phyloP scores from a whole-genome alignment of 2,888 invertebrate species.

The Trimorus sp. region DNA sequence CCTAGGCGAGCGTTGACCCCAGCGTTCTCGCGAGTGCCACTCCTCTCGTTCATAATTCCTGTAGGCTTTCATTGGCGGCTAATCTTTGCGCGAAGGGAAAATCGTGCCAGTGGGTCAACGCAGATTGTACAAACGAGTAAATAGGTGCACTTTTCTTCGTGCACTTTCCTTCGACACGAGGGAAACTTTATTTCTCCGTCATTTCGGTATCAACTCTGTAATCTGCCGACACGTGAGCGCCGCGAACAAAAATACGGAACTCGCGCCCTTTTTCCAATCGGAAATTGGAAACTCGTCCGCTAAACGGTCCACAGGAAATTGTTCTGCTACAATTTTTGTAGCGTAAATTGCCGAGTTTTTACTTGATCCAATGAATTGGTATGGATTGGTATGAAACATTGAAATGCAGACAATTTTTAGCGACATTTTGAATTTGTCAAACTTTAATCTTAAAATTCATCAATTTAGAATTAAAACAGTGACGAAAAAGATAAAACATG shows the following conservation, averaged over 20 bases:
- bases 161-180: slow-evolving; percentile 69
- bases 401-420: no score
- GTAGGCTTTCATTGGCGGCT: slow-evolving; percentile 70
- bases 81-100: slow-evolving; percentile 72
- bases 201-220: slow-evolving; percentile 61
- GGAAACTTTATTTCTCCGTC: slow-evolving; percentile 69
- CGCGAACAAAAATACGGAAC: slow-evolving; percentile 43
- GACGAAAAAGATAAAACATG: no score
- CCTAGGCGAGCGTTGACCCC: slow-evolving; percentile 64
- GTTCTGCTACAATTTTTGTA: no score
- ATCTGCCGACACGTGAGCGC: slow-evolving; percentile 52
- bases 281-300: no score
- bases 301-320: no score
- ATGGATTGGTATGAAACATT: no score
- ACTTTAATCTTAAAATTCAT: no score
- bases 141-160: slow-evolving; percentile 71
- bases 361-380: no score
- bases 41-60: slow-evolving; percentile 66
- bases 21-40: slow-evolving; percentile 61
- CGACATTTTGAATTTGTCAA: no score
- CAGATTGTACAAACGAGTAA: slow-evolving; percentile 68
- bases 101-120: slow-evolving; percentile 72
- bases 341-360: no score
- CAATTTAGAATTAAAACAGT: no score
- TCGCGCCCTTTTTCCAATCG: neutral